Conservation (phyloP, 1,140 invertebrate species). For the Ladona fulva region DNA sequence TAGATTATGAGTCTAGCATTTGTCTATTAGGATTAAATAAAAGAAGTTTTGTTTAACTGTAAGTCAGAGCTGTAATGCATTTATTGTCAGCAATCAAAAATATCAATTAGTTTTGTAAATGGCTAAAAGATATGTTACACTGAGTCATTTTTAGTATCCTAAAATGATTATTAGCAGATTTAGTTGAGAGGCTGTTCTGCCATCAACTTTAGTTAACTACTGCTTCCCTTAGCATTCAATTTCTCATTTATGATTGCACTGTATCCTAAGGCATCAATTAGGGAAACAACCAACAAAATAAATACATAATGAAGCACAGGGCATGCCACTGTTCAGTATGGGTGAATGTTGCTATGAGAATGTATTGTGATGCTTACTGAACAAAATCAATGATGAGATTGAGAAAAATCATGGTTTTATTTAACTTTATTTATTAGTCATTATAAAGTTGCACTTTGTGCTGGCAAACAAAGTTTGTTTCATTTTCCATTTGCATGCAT, state of each 20-base stretch:
- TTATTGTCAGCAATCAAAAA: constrained; percentile 10
- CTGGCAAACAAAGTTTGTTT: constrained; percentile 14
- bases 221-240: background rate
- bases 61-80: constrained; percentile 9
- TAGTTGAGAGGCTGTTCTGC: background rate
- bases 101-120: constrained; percentile 9
- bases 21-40: constrained; percentile 3
- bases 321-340: background rate
- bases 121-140: constrained; percentile 6
- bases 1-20: background rate
- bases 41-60: constrained; percentile 1
- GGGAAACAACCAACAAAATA: background rate
- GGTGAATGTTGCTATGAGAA: background rate
- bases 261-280: background rate
- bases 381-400: constrained; percentile 4
- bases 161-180: constrained; percentile 3
- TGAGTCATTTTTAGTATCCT: constrained; percentile 7
- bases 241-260: constrained; percentile 6
- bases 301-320: constrained; percentile 1
- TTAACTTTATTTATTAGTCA: constrained; percentile 15
- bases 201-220: background rate
- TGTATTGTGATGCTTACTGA: background rate
- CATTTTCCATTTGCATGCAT: background rate
- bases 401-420: constrained; percentile 9
- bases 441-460: constrained; percentile 16